Conservation (phyloP, 2,797 vertebrate genomes). For the Pristis pectinata region DNA sequence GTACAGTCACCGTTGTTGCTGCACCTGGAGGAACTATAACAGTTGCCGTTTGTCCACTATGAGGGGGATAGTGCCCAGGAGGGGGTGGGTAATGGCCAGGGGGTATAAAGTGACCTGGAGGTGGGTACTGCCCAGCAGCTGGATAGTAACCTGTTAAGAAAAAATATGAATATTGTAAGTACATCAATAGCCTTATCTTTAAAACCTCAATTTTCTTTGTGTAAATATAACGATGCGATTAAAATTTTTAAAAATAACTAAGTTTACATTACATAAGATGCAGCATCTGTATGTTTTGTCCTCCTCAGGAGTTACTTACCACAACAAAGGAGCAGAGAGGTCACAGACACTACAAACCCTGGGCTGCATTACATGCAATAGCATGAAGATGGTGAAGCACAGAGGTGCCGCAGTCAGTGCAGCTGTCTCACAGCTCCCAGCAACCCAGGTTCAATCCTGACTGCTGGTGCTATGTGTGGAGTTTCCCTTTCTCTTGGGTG, state of each 20-base stretch:
- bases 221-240: neutral
- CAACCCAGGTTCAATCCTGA: too few relatives aligned
- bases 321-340: too few relatives aligned
- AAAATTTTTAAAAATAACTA: neutral
- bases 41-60: constrained; percentile 75
- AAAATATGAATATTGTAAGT: neutral
- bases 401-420: too few relatives aligned
- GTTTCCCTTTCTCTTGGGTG: too few relatives aligned
- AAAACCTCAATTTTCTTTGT: neutral
- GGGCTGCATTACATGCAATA: too few relatives aligned
- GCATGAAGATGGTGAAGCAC: too few relatives aligned
- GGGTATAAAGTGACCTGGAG: neutral
- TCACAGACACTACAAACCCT: too few relatives aligned
- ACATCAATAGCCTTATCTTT: neutral
- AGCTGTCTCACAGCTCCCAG: too few relatives aligned
- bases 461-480: too few relatives aligned
- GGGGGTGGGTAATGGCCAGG: constrained; percentile 60
- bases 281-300: neutral
- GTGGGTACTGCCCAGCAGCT: constrained; percentile 50
- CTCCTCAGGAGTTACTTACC: neutral
- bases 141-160: constrained; percentile 51
- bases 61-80: constrained; percentile 57
- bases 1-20: constrained; percentile 85
- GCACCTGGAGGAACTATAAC: constrained; percentile 78
- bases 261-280: neutral